Evolutionary conservation across 2,888 invertebrate species (phyloP).

Genomic region (Aspidapion aeneum): DNA sequence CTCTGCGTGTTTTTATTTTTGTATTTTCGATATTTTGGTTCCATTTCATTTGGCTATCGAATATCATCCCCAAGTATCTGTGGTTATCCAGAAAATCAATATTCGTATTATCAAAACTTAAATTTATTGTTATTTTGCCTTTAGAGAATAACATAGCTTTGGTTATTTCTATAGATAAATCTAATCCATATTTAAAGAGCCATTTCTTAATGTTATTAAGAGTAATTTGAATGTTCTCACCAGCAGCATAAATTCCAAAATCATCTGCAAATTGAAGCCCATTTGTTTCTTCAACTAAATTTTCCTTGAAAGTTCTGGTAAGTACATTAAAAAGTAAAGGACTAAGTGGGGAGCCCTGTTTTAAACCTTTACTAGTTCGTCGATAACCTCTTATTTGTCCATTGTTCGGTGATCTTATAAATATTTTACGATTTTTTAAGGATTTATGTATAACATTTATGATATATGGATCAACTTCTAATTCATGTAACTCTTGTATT

Average conservation of each 20-base stretch:
- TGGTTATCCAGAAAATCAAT: neutral
- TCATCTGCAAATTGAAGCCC: neutral
- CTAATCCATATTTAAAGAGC: neutral
- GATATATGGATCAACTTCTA: neutral
- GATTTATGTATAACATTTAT: neutral
- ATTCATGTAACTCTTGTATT: neutral
- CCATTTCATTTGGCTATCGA: neutral
- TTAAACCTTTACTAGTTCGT: neutral
- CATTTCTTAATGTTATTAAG: neutral
- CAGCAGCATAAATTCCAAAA: neutral
- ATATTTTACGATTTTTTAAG: neutral
- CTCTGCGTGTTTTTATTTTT: neutral
- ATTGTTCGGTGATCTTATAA: neutral
- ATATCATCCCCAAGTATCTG: neutral
- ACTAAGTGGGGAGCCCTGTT: neutral
- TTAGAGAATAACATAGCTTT: neutral
- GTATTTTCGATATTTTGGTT: neutral
- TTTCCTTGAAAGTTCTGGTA: neutral
- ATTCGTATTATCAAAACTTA: neutral
- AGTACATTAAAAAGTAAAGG: neutral
- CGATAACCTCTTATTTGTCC: neutral
- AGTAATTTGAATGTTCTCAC: neutral
- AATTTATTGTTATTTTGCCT: neutral
- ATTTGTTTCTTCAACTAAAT: neutral
- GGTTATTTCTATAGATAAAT: neutral